phyloP scores from a whole-genome alignment of 2,888 invertebrate species.

The Pherbina coryleti region DNA sequence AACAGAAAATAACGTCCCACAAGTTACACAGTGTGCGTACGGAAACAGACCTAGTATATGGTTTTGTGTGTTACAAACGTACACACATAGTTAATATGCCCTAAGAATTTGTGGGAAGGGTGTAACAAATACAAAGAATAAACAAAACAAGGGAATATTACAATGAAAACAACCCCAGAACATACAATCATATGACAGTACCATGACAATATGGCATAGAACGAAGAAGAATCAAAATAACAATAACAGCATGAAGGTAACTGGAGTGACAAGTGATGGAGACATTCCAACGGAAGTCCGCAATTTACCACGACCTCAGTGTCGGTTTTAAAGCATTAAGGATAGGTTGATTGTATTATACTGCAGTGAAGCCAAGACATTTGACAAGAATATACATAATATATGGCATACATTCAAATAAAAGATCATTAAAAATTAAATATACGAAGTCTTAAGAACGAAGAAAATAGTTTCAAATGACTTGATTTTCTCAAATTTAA shows the following conservation, averaged over 20 bases:
- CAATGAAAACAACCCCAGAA: too few species aligned
- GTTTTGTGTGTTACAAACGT: too few species aligned
- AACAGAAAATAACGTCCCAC: too few species aligned
- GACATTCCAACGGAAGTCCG: background rate
- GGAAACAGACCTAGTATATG: too few species aligned
- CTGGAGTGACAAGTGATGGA: slow-evolving; percentile 6
- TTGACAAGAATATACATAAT: too few species aligned
- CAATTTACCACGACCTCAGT: slow-evolving; percentile 12
- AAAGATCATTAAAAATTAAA: background rate
- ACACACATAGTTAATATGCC: too few species aligned
- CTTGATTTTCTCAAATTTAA: too few species aligned
- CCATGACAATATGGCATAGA: background rate
- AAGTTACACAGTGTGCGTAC: too few species aligned
- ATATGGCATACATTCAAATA: background rate
- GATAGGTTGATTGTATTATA: background rate
- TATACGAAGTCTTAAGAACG: too few species aligned
- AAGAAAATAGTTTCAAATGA: too few species aligned
- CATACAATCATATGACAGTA: background rate
- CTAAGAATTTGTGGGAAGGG: too few species aligned
- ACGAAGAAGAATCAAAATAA: background rate
- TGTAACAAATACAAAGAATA: background rate
- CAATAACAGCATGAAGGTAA: background rate
- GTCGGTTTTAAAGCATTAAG: background rate
- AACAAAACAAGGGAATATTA: background rate
- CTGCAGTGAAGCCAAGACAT: background rate